Conservation (phyloP, 2,113 vertebrate species). For the Helogale parvula region DNA sequence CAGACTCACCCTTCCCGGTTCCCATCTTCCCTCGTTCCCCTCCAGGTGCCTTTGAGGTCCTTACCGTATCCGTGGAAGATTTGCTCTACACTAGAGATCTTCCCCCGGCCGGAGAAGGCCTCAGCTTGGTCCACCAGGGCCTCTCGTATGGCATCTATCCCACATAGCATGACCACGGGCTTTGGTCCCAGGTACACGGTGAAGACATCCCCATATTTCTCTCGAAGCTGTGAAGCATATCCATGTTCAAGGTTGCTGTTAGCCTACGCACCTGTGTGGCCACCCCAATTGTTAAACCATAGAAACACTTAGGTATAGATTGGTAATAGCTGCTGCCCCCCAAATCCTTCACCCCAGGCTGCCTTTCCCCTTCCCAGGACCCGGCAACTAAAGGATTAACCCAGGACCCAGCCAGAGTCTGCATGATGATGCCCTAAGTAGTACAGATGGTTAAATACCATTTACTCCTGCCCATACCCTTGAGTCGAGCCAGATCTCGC, state of each 20-base stretch:
- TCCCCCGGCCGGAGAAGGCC: slow-evolving; percentile 66
- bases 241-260: neutral
- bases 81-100: fast-evolving
- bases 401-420: neutral
- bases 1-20: neutral
- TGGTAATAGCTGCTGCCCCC: neutral
- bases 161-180: slow-evolving; percentile 74
- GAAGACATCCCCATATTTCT: slow-evolving; percentile 78
- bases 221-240: slow-evolving; percentile 59
- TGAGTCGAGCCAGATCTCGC: neutral
- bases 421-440: neutral
- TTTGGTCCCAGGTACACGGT: slow-evolving; percentile 67
- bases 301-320: neutral
- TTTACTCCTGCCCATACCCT: too few relatives aligned
- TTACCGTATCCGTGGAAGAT: slow-evolving; percentile 70
- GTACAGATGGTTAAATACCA: neutral
- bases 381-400: neutral
- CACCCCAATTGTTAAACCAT: too few relatives aligned
- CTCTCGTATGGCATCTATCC: slow-evolving; percentile 71
- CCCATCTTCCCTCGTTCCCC: neutral
- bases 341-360: neutral
- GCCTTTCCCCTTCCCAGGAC: neutral
- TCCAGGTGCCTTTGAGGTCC: neutral
- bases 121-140: slow-evolving; percentile 77
- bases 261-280: neutral